Percentiles rank a stretch among this genome's conserved stretches.
Evolutionary conservation across 1,140 invertebrate species (phyloP).

Genomic region (Camponotus pennsylvanicus): DNA sequence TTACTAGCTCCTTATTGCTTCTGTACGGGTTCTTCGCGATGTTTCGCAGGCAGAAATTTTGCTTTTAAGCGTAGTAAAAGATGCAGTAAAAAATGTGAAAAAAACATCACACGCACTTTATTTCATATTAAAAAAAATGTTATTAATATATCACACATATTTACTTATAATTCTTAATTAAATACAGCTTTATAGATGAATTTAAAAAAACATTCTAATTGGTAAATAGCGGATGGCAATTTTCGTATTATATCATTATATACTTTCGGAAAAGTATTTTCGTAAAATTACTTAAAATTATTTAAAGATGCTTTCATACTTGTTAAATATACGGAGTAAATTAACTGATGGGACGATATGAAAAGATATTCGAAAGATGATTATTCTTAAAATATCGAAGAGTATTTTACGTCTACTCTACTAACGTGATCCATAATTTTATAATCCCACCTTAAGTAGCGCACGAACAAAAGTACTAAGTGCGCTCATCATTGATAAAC

Average conservation of each 20-base stretch:
- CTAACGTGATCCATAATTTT: constrained; percentile 34
- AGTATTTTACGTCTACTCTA: constrained; percentile 24
- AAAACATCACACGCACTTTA: background rate
- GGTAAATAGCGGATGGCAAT: background rate
- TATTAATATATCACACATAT: background rate
- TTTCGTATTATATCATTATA: background rate
- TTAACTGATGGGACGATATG: constrained; percentile 16
- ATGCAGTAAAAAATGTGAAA: background rate
- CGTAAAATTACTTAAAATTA: background rate
- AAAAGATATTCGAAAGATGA: background rate
- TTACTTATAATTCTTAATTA: background rate
- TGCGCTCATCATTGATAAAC: constrained; percentile 19
- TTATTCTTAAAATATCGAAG: constrained; percentile 3
- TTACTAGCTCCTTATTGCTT: constrained; percentile 34
- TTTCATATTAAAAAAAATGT: background rate
- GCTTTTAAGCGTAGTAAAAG: background rate
- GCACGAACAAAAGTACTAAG: constrained; percentile 33
- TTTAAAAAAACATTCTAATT: constrained; percentile 5
- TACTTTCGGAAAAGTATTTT: background rate
- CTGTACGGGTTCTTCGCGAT: background rate
- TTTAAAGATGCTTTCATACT: background rate
- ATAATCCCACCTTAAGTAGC: constrained; percentile 36
- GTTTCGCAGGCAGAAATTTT: background rate
- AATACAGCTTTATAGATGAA: background rate
- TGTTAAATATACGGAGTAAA: background rate